phyloP scores from a whole-genome alignment of 2,797 vertebrate species.

The Platalea minor region DNA sequence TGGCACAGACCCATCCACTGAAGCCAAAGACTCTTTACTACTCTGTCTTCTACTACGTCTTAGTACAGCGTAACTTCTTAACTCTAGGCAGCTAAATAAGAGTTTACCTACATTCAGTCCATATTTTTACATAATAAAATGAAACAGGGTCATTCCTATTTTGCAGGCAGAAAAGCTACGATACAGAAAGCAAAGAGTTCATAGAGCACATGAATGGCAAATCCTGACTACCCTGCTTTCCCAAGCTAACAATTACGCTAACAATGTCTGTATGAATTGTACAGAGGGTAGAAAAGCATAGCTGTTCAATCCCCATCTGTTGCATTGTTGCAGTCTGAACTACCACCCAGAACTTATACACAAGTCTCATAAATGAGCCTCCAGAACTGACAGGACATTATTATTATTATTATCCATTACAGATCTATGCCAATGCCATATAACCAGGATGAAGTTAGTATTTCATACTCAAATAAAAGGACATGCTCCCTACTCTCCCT shows the following conservation, averaged over 20 bases:
- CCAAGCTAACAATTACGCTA: not conserved
- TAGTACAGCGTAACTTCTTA: not conserved
- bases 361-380: not conserved
- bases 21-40: not conserved
- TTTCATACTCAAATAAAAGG: not conserved
- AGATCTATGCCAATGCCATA: not conserved
- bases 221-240: not conserved
- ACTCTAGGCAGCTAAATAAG: not conserved
- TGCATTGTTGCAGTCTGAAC: not conserved
- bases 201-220: not conserved
- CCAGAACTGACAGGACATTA: not conserved
- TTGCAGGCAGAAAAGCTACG: not conserved
- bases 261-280: not conserved
- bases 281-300: not conserved
- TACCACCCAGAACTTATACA: not conserved
- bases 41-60: not conserved
- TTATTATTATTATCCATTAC: not conserved
- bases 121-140: not conserved
- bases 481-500: not conserved
- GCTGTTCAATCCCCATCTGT: not conserved
- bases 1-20: not conserved
- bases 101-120: not conserved
- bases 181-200: not conserved
- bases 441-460: not conserved
- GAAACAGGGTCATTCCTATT: fast-evolving